Conservation (phyloP, 92 coral and sea anemone species). For the Zoanthus solanderi region DNA sequence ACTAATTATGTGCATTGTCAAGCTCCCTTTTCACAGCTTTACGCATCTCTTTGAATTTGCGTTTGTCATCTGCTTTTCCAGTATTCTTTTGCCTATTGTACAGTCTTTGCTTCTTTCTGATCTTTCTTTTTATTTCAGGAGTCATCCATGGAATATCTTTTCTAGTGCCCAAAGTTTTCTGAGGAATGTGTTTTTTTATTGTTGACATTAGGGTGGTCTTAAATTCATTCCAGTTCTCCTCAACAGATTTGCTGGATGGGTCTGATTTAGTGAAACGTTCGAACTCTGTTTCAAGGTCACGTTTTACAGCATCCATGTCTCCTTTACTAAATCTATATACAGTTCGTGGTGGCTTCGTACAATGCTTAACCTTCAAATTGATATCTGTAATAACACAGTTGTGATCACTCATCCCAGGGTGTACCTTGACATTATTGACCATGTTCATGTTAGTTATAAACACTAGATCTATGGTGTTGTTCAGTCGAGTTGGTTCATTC, state of each 20-base stretch:
- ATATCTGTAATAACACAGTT: conserved; percentile 20
- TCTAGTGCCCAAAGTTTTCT: neutral
- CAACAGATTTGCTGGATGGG: conserved; percentile 19
- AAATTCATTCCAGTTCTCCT: conserved; percentile 21
- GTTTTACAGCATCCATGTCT: conserved; percentile 21
- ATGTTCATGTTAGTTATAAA: conserved; percentile 21
- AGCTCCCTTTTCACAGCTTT: conserved; percentile 53
- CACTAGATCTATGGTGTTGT: conserved; percentile 26
- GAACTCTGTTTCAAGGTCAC: conserved; percentile 5
- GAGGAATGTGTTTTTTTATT: conserved; percentile 19
- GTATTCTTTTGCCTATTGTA: conserved; percentile 62
- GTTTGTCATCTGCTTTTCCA: conserved; percentile 50
- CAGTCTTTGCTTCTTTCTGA: conserved; percentile 46
- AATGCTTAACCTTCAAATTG: conserved; percentile 18
- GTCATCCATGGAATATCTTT: conserved; percentile 27
- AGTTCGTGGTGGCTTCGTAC: conserved; percentile 21
- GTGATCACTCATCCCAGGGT: conserved; percentile 31
- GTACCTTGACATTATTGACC: conserved; percentile 10
- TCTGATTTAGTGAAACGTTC: neutral
- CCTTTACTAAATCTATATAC: conserved; percentile 28
- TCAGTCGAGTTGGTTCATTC: conserved; percentile 45
- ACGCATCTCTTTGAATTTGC: conserved; percentile 60
- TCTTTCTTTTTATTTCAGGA: conserved; percentile 37
- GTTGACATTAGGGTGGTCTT: conserved; percentile 9
- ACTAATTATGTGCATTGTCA: conserved; percentile 48